Evolutionary conservation across 2,888 invertebrate species (phyloP), one percentile per base, ranked within the genome.

Genomic region (Branchipolynoe longqiensis): DNA sequence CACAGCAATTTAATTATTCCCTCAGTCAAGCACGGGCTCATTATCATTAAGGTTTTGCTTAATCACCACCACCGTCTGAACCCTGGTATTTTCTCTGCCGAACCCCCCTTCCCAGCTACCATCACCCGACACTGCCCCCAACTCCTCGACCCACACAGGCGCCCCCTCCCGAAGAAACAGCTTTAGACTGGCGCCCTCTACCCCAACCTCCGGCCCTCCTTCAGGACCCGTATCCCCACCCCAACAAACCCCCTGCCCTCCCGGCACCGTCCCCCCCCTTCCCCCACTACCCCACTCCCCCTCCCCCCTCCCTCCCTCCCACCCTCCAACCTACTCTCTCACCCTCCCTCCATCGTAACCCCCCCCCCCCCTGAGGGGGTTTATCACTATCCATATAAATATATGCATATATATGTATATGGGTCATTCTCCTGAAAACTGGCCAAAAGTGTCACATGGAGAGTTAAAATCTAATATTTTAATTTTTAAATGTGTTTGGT

Each of bases 1-100:
- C 69, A 33, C 36, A 69, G 38, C 69, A 69, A 69, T 69, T 69
- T 69, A 69, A 69, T 69, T 69, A 69, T 69, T 69, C 69, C 36
- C 69, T 22, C 33, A 69, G 38, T 36, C 36, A 69, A 33, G 36
- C 69, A 18, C 6, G 69, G 36, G 6, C 33, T 69, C 69, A 69
- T 69, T 69, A 69, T 69, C 69, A 69, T 69, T 69, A 69, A 31
- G 69, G 36, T 69, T 69, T 69, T n/a, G 4, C 38, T 69, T 69
- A 69, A 69, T 69, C 36, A 69, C 69, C 33, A 14, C 69, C 38
- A 69, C 33, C 69, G 22, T 69, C 38, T 69, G 69, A 69, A 69
- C 69, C 69, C 69, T 69, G 69, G 69, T 38, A 69, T 69, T 69
- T 69, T 38, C 36, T 38, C 69, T 33, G 69, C 38, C 69, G 38